phyloP scores from a whole-genome alignment of 1,140 invertebrate species.

The Agrypnia vestita region DNA sequence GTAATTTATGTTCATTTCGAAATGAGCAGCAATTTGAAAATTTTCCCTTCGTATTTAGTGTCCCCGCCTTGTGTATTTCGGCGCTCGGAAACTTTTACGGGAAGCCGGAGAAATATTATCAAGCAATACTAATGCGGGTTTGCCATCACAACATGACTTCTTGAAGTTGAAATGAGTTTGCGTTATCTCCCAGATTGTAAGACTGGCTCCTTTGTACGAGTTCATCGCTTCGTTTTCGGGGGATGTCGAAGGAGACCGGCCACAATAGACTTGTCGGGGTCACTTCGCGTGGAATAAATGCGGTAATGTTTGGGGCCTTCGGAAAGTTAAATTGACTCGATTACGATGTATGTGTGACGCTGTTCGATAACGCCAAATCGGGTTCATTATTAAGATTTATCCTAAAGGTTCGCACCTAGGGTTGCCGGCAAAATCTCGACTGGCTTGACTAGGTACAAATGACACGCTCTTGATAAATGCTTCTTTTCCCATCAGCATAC shows the following conservation, averaged over 20 bases:
- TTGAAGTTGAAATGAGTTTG: conserved; percentile 43
- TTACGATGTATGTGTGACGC: conserved; percentile 2
- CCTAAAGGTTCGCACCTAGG: no score
- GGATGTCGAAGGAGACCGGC: not conserved
- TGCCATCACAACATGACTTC: conserved; percentile 33
- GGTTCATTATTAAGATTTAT: no score
- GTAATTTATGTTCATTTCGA: no score
- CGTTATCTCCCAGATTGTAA: conserved; percentile 37
- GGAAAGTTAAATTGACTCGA: conserved; percentile 17
- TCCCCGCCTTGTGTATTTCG: not conserved
- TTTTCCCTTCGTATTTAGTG: not conserved
- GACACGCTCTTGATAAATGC: no score
- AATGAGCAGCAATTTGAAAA: no score
- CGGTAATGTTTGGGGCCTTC: conserved; percentile 6
- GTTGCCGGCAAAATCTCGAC: no score
- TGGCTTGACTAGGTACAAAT: no score
- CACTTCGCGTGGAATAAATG: conserved; percentile 15
- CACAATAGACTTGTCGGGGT: not conserved
- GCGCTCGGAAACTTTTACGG: not conserved
- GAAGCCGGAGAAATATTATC: conserved; percentile 17
- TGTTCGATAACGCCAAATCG: no score
- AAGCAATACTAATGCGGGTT: conserved; percentile 32
- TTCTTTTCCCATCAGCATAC: no score
- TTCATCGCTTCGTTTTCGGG: not conserved
- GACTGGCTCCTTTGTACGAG: conserved; percentile 32